Evolutionary conservation across 2,113 vertebrate species (phyloP).

Genomic region (Ivindomyrus marchei): DNA sequence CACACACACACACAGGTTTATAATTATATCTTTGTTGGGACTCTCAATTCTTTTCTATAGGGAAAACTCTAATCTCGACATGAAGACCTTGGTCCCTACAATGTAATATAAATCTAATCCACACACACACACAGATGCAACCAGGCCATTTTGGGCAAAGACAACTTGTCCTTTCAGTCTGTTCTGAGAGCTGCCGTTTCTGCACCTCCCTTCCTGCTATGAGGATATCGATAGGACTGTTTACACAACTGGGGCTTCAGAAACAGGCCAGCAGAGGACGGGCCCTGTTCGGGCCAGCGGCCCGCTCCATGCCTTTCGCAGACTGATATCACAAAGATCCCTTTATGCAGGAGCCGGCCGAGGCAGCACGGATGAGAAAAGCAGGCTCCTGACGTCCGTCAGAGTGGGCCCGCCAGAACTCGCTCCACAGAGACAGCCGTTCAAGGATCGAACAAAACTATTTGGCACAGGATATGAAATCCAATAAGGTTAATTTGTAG

Average conservation of each 20-base stretch:
- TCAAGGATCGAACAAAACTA: neutral
- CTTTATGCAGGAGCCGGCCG: constrained; percentile 19
- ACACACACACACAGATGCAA: neutral
- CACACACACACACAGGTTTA: too few species aligned
- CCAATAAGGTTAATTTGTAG: neutral
- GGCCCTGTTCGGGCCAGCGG: neutral
- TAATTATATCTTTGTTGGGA: too few species aligned
- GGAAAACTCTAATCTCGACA: too few species aligned
- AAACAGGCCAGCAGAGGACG: neutral
- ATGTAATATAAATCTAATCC: too few species aligned
- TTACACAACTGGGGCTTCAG: constrained; percentile 17
- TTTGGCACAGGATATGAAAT: constrained; percentile 1
- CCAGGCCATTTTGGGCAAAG: neutral
- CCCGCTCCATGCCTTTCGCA: constrained; percentile 18
- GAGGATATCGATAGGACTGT: constrained; percentile 14
- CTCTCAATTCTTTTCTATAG: too few species aligned
- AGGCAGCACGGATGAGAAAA: constrained; percentile 8
- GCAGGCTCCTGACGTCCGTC: constrained; percentile 8
- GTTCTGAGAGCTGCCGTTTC: neutral
- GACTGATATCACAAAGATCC: constrained; percentile 25
- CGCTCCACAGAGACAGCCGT: neutral
- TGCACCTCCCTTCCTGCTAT: neutral
- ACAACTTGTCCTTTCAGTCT: neutral
- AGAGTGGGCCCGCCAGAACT: neutral
- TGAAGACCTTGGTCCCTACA: too few species aligned